These are phyloP conservation scores for Notospermus geniculatus DNA, from an alignment of 1,140 invertebrate genomes.

Conservation along the genomic window DNA sequence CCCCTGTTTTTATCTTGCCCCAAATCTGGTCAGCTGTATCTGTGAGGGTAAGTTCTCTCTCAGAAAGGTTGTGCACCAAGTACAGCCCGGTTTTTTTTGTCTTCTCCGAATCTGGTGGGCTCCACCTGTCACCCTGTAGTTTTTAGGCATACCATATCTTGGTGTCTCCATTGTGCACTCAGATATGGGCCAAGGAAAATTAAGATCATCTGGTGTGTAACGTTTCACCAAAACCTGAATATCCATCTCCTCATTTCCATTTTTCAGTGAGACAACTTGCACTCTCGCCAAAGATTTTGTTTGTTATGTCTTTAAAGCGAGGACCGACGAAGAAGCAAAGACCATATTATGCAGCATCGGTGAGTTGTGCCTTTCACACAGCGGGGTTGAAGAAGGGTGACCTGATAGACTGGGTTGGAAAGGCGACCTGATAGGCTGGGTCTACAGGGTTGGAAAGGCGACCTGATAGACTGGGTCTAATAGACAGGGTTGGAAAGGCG, in stretches of 20 bases:
- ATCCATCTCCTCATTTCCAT: slow-evolving; percentile 21
- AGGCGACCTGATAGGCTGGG: no score
- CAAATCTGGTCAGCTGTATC: no score
- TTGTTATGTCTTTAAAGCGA: slow-evolving; percentile 61
- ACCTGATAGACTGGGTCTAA: no score
- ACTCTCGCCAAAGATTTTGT: slow-evolving; percentile 61
- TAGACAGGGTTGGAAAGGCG: no score
- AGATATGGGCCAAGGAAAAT: not conserved
- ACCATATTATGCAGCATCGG: slow-evolving; percentile 42
- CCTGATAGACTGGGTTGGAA: no score
- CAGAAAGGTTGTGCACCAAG: no score
- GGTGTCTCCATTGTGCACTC: not conserved
- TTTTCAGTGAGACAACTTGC: slow-evolving; percentile 62
- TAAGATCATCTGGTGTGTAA: not conserved
- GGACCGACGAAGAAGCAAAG: slow-evolving; percentile 53
- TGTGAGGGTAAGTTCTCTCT: no score
- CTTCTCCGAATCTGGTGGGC: not conserved
- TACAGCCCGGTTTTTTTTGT: no score
- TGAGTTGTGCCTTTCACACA: slow-evolving; percentile 24
- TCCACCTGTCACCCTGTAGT: not conserved
- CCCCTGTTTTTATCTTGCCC: no score
- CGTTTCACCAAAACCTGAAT: not conserved
- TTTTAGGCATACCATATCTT: not conserved
- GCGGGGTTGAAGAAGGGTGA: no score
- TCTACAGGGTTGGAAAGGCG: no score